Percentiles rank a stretch among this genome's conserved stretches.
Evolutionary conservation across 2,888 invertebrate genomes (phyloP).

Genomic region (Sinotaia quadrata): DNA sequence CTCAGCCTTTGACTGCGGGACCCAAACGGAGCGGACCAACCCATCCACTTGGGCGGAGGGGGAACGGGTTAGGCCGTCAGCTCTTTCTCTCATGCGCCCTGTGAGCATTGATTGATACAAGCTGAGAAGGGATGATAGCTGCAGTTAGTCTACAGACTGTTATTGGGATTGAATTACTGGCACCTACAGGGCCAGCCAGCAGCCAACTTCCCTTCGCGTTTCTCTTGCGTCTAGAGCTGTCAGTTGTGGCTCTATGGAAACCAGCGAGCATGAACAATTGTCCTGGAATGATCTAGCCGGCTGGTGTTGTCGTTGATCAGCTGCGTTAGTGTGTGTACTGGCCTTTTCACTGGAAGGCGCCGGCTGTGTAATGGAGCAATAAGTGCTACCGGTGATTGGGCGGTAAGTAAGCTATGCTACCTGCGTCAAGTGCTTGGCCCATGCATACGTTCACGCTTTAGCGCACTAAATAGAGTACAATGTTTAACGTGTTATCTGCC

Average conservation of each 20-base stretch:
- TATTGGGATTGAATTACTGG: conserved; percentile 30
- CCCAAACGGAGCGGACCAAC: conserved; percentile 24
- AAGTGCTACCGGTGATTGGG: conserved; percentile 1
- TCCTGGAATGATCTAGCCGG: background rate
- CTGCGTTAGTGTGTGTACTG: background rate
- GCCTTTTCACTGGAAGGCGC: conserved; percentile 10
- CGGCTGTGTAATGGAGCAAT: background rate
- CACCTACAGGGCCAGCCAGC: conserved; percentile 14
- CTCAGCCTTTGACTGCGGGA: conserved; percentile 5
- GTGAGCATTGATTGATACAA: conserved; percentile 26
- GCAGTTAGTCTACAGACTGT: conserved; percentile 30
- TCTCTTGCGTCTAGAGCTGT: background rate
- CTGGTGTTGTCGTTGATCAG: background rate
- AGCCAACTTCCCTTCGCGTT: background rate
- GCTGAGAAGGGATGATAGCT: conserved; percentile 29
- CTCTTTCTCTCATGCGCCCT: conserved; percentile 10
- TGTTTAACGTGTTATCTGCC: too few relatives aligned
- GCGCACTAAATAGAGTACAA: too few relatives aligned
- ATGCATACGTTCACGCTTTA: too few relatives aligned
- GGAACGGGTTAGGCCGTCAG: conserved; percentile 18
- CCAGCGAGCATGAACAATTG: conserved; percentile 8
- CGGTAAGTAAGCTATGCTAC: background rate
- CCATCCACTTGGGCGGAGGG: conserved; percentile 16
- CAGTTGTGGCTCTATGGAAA: background rate
- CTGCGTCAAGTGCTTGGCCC: background rate